phyloP scores from a whole-genome alignment of 2,888 invertebrate genomes.

The Drosophila emarginata region DNA sequence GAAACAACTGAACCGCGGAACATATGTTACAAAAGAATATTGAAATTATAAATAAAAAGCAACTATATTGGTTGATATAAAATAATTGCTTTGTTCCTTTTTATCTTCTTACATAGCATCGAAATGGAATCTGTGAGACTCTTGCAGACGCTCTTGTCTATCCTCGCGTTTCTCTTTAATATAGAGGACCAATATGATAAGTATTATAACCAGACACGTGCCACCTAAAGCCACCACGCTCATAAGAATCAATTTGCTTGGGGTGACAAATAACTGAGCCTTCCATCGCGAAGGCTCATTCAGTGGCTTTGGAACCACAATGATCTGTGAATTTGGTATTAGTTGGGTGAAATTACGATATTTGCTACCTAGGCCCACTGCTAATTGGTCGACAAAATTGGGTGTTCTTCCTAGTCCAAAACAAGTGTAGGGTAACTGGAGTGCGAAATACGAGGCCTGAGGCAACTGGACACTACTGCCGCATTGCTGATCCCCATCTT shows the following conservation, averaged over 20 bases:
- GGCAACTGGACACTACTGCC: slow-evolving; percentile 94
- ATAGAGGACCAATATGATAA: slow-evolving; percentile 93
- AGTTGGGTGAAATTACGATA: slow-evolving; percentile 93
- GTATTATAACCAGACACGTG: slow-evolving; percentile 91
- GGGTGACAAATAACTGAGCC: slow-evolving; percentile 96
- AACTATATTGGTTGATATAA: slow-evolving; percentile 32
- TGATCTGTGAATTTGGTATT: slow-evolving; percentile 98
- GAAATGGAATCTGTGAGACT: slow-evolving; percentile 92
- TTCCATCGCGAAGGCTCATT: slow-evolving; percentile 91
- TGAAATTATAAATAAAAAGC: slow-evolving; percentile 38
- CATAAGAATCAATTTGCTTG: slow-evolving; percentile 95
- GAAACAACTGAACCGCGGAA: slow-evolving; percentile 20
- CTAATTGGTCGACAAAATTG: slow-evolving; percentile 96
- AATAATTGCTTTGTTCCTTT: slow-evolving; percentile 22
- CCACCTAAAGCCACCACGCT: slow-evolving; percentile 94
- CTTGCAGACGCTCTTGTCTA: slow-evolving; percentile 89
- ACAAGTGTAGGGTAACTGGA: slow-evolving; percentile 97
- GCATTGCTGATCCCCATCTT: slow-evolving; percentile 90
- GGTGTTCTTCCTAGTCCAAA: slow-evolving; percentile 99
- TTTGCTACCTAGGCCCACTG: slow-evolving; percentile 89
- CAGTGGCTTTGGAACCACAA: slow-evolving; percentile 94
- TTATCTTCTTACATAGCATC: slow-evolving; percentile 88
- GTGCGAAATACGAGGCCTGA: slow-evolving; percentile 94
- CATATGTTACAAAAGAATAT: slow-evolving; percentile 29
- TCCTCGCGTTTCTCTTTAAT: slow-evolving; percentile 95